Evolutionary conservation across 2,797 vertebrate species (phyloP), one percentile per base, ranked within the genome.

Genomic region (Sciurus carolinensis): DNA sequence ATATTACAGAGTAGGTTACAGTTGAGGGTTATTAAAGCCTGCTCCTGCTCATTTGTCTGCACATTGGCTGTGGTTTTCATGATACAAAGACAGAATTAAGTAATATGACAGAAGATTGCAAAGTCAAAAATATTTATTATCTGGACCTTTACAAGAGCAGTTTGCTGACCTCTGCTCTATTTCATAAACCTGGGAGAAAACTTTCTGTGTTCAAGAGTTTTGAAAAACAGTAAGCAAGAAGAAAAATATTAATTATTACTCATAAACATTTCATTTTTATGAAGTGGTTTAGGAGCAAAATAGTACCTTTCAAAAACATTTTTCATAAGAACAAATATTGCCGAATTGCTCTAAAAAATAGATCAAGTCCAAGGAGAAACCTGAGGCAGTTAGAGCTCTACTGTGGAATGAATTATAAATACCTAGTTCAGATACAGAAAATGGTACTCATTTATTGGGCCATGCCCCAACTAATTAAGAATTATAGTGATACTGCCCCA

Each of bases 181-280:
- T 28, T n/a, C n/a, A 11, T 71, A 82, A 90, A 73, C 64, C 26
- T 84, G 71, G 15, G 33, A 73, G 39, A 72, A 66, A 59, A 36
- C 24, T 59, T 75, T 20, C 4, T 84, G 4, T 69, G 84, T 82
- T 91, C 20, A 66, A 83, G 33, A 33, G 1, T 36, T 79, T 92
- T 73, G 76, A 76, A 59, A 71, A 64, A 22, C 22, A 66, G 17
- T 69, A n/a, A 57, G 5, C 90, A 87, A 42, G 33, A 93, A 62
- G 33, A 59, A 79, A 93, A 79, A 59, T 50, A 33, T 33, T 84
- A 82, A 50, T 85, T 83, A 76, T 64, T 50, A 54, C 47, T 86
- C 33, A 86, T 39, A 90, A 62, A 90, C 81, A 71, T 92, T 75
- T n/a, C 20, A 79, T 90, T 71, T 89, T 87, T 69, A 81, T 75